Conservation (phyloP, 2,797 vertebrate genomes). For the Rhabdophis nuchalis region DNA sequence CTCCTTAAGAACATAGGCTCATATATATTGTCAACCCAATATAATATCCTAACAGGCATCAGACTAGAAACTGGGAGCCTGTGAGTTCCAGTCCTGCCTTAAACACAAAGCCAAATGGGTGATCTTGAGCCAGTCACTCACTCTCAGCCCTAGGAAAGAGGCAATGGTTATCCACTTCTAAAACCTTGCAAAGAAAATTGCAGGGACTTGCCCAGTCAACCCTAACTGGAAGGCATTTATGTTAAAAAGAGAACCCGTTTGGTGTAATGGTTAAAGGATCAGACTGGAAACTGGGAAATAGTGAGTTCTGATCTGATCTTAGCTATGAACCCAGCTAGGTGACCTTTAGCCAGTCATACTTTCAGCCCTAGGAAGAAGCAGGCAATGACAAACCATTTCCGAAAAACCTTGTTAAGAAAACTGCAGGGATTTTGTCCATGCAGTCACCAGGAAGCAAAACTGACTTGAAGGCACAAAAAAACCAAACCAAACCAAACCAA, state of each 20-base stretch:
- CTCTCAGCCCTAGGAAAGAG: not conserved
- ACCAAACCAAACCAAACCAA: not conserved
- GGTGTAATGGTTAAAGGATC: not conserved
- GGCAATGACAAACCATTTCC: not conserved
- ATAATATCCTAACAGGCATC: no score
- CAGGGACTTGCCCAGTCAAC: not conserved
- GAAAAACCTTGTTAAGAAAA: not conserved
- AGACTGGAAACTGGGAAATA: not conserved
- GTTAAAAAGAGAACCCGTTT: no score
- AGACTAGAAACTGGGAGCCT: not conserved
- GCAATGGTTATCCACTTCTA: not conserved
- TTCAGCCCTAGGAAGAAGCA: not conserved
- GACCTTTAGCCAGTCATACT: not conserved
- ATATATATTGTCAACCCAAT: no score
- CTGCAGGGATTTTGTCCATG: not conserved
- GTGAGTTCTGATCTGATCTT: not conserved
- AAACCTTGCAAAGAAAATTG: not conserved
- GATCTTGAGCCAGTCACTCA: not conserved
- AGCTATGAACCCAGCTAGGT: not conserved
- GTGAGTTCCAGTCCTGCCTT: not conserved
- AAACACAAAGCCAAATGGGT: not conserved
- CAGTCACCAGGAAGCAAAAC: not conserved
- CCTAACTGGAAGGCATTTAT: not conserved
- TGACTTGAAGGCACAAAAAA: not conserved
- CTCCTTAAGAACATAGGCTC: no score